These are phyloP conservation scores for Penaeus vannamei DNA, from an alignment of 1,140 invertebrate species.

Conservation along the genomic window DNA sequence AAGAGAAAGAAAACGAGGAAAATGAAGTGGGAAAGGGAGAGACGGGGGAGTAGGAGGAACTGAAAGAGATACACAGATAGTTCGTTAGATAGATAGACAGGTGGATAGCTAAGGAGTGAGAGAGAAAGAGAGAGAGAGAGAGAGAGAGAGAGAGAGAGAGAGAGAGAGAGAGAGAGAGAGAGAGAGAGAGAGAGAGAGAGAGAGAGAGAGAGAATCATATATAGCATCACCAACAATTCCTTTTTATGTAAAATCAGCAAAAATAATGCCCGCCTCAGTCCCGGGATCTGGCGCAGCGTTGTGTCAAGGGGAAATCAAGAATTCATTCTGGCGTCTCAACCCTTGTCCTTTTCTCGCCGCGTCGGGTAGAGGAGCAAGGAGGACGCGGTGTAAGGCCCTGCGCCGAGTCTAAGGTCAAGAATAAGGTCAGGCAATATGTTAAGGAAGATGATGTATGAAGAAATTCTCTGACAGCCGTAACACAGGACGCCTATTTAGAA, in stretches of 20 bases:
- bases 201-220: not conserved
- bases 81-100: not conserved
- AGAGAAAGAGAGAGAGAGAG: not conserved
- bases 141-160: not conserved
- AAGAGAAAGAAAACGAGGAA: not conserved
- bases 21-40: not conserved
- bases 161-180: not conserved
- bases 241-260: not conserved
- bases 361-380: too few relatives aligned
- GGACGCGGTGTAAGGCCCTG: too few relatives aligned
- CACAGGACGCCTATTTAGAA: not conserved
- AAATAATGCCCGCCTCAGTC: not conserved
- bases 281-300: too few relatives aligned
- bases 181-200: slow-evolving; percentile 23
- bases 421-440: too few relatives aligned
- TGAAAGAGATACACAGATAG: not conserved
- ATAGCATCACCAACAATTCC: not conserved
- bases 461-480: too few relatives aligned
- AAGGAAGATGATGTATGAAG: too few relatives aligned
- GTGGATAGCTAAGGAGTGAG: not conserved
- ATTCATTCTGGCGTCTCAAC: too few relatives aligned
- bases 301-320: too few relatives aligned
- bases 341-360: too few relatives aligned
- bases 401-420: too few relatives aligned
- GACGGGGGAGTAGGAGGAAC: not conserved